phyloP scores from a whole-genome alignment of 2,797 vertebrate genomes.

The Ataeniobius toweri region DNA sequence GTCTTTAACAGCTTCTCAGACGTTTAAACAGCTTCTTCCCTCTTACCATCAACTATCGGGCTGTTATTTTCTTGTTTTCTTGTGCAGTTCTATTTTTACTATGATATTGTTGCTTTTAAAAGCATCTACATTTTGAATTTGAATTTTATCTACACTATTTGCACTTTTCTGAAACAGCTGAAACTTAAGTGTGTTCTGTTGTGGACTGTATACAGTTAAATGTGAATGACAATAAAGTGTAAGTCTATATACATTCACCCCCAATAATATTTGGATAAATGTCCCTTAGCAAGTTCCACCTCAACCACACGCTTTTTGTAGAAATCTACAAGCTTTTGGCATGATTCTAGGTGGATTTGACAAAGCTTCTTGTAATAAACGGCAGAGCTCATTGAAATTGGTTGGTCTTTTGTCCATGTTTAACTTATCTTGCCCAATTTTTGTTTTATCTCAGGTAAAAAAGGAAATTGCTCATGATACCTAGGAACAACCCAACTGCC shows the following conservation, averaged over 20 bases:
- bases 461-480: not conserved
- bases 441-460: not conserved
- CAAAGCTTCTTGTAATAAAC: not conserved
- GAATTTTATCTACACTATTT: not conserved
- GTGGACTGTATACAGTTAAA: not conserved
- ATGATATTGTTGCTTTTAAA: not conserved
- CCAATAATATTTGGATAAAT: not conserved
- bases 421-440: not conserved
- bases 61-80: not conserved
- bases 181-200: not conserved
- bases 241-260: not conserved
- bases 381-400: not conserved
- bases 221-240: not conserved
- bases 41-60: too few species aligned
- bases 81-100: not conserved
- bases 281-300: not conserved
- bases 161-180: not conserved
- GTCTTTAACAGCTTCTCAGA: not conserved
- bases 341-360: not conserved
- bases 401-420: not conserved
- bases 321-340: not conserved
- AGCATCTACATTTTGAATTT: not conserved
- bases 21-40: too few species aligned
- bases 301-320: not conserved
- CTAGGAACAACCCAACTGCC: not conserved